Base-by-base conservation (phyloP, 2,888 invertebrate genomes). In the Apamea epomidion region DNA sequence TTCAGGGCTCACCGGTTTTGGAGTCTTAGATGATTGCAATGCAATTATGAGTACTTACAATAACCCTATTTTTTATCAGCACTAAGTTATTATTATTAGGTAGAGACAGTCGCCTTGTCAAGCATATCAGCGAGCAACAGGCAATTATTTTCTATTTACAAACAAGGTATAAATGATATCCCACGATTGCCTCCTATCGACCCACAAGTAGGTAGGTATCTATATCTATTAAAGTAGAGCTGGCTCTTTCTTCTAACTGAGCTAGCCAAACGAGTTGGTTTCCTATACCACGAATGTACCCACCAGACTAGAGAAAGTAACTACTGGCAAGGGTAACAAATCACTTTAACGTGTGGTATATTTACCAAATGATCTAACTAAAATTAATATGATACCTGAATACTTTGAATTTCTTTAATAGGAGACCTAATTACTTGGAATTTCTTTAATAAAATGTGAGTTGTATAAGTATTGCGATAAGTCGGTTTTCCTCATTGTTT, bases 231-330 rank as follows among this genome's bases (percentile, higher is more conserved):
- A 64, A 85, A 75, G 29, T 74, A 45, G 76, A 76, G 37, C 65
- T 81, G 54, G 25, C 58, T 83, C 83, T 77, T 82, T 84, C 83
- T 86, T 72, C 64, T 69, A 21, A 21, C n/a, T 25, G 37, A 45
- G 51, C 68, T 62, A 62, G 72, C 58, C 54, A 86, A 86, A 86
- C 87, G 54, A 84, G 83, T 84, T 65, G 68, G 16, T 73, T 74
- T 73, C 74, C 65, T 67, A 62, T 73, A 37, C 67, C 54, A 77
- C 16, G 25, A 81, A 48, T 37, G 65, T 58, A 71, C 45, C 64
- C 60, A 65, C 45, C 42, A 60, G 74, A 68, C 62, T 48, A 54
- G 87, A 74, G 86, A 84, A 83, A 83, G 83, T 65, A n/a, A 72
- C 67, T 58, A 83, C 74, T 54, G 25, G 16, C 51, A 58, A 60